Evolutionary conservation across 2,888 invertebrate genomes (phyloP).

Genomic region (Sinohyriopsis cumingii): DNA sequence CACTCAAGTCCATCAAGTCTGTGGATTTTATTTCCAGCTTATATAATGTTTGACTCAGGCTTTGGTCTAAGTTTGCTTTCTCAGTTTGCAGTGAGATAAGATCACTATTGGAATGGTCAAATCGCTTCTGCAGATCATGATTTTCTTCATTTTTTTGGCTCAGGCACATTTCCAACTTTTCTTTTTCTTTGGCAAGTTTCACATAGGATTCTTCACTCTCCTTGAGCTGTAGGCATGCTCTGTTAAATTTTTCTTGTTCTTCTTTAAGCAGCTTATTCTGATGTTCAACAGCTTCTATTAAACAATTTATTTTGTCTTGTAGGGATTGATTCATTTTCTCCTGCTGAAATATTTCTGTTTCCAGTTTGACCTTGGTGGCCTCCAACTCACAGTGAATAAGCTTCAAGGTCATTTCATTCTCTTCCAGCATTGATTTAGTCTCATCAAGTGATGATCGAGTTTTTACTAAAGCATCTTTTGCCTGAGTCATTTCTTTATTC

Average conservation of each 20-base stretch:
- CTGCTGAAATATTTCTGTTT: neutral
- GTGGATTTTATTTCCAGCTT: constrained; percentile 1
- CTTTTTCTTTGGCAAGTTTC: constrained; percentile 1
- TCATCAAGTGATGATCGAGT: neutral
- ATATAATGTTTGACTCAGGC: too few species aligned
- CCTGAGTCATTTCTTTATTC: constrained; percentile 13
- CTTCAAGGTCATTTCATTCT: neutral
- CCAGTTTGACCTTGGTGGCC: too few species aligned
- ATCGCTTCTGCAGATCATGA: constrained; percentile 12
- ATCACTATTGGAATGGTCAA: constrained; percentile 7
- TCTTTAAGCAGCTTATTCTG: too few species aligned
- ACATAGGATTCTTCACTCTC: neutral
- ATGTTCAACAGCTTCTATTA: neutral
- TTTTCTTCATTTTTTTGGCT: constrained; percentile 12
- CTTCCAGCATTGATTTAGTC: constrained; percentile 5
- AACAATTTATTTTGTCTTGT: constrained; percentile 3
- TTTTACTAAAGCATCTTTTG: neutral
- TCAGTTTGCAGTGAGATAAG: neutral
- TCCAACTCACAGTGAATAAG: neutral
- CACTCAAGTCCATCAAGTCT: constrained; percentile 5
- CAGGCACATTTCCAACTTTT: constrained; percentile 15
- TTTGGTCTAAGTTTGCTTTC: constrained; percentile 10
- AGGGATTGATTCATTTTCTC: neutral
- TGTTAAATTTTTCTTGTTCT: neutral
- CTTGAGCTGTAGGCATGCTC: neutral